phyloP scores from a whole-genome alignment of 2,113 vertebrate species.

The Xenopus borealis region DNA sequence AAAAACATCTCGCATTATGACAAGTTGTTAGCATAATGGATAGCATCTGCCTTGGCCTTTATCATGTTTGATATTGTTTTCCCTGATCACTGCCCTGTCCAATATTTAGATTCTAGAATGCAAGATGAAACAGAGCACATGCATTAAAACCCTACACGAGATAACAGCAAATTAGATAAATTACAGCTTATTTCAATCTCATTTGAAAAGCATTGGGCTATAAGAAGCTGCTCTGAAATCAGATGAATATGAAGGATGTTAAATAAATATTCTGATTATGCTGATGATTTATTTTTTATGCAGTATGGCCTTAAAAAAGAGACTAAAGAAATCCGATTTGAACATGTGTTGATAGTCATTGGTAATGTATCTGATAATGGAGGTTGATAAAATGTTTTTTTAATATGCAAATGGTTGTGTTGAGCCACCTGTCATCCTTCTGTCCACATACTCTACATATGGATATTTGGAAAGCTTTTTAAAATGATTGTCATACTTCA shows the following conservation, averaged over 20 bases:
- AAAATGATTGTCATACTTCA: no score
- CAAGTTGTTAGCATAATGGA: slow-evolving; percentile 66
- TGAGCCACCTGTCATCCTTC: no score
- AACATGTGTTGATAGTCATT: no score
- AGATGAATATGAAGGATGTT: slow-evolving; percentile 26
- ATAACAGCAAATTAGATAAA: slow-evolving; percentile 24
- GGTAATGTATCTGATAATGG: no score
- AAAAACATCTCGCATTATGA: slow-evolving; percentile 55
- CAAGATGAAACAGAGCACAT: slow-evolving; percentile 28
- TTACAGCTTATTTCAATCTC: slow-evolving; percentile 41
- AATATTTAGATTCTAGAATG: slow-evolving; percentile 53
- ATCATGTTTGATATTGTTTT: slow-evolving; percentile 51
- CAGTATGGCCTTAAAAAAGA: no score
- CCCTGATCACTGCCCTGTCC: slow-evolving; percentile 21
- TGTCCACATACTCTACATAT: no score
- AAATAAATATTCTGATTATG: slow-evolving; percentile 30
- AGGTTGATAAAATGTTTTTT: no score
- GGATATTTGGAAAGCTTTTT: no score
- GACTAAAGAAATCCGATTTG: no score
- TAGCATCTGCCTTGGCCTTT: slow-evolving; percentile 61
- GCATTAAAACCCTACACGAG: slow-evolving; percentile 25
- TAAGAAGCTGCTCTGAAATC: slow-evolving; percentile 7
- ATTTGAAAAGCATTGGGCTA: slow-evolving; percentile 20
- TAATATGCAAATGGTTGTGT: no score
- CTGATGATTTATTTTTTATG: background rate